These are phyloP conservation scores for Sarcophaga variegata DNA, from an alignment of 2,888 invertebrate species.

Conservation along the genomic window DNA sequence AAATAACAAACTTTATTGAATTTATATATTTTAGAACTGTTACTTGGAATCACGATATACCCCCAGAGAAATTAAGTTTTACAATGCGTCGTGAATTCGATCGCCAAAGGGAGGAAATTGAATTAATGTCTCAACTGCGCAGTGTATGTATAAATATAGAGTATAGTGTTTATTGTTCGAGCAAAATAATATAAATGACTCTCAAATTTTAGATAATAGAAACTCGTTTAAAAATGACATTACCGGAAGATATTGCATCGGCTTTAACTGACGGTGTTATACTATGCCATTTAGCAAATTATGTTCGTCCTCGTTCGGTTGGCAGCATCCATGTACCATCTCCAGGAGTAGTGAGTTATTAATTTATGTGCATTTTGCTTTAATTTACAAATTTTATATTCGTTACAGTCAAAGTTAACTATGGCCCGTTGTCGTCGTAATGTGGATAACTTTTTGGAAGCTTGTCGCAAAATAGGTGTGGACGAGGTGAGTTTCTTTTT, in stretches of 20 bases:
- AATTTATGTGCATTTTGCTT: background rate
- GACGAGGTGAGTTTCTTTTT: constrained; percentile 84
- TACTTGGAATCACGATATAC: constrained; percentile 88
- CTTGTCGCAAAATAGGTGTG: constrained; percentile 95
- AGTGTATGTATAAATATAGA: constrained; percentile 84
- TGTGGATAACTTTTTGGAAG: constrained; percentile 97
- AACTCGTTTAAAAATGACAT: constrained; percentile 92
- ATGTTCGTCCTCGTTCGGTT: constrained; percentile 94
- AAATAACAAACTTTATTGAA: constrained; percentile 6
- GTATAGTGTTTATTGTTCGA: background rate
- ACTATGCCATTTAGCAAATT: constrained; percentile 96
- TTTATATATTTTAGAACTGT: constrained; percentile 79
- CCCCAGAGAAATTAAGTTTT: constrained; percentile 91
- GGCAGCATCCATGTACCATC: constrained; percentile 97
- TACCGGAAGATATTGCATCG: constrained; percentile 92
- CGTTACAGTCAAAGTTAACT: constrained; percentile 96
- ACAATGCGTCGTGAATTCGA: constrained; percentile 96
- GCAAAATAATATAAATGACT: background rate
- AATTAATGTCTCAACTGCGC: constrained; percentile 91
- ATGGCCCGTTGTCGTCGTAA: constrained; percentile 96
- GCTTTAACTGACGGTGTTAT: constrained; percentile 96
- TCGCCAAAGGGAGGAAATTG: constrained; percentile 93
- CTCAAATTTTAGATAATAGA: constrained; percentile 89
- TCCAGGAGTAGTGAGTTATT: constrained; percentile 90
- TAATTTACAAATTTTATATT: constrained; percentile 45